A percentile compares a stretch with the other conserved stretches of the same genome.
Evolutionary conservation across 2,888 invertebrate species (phyloP).

Genomic region (Catocala sponsa): DNA sequence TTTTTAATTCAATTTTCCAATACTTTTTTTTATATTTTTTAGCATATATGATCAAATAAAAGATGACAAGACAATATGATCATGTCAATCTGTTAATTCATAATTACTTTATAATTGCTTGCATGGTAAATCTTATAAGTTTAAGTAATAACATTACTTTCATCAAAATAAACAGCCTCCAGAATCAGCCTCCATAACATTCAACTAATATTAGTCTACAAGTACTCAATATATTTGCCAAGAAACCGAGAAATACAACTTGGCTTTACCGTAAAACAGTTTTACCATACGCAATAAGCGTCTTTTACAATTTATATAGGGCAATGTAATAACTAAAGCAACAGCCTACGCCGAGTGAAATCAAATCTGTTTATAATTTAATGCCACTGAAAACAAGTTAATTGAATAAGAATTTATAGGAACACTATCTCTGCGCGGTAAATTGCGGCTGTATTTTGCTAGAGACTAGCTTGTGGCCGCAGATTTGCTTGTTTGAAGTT

Average conservation of each 20-base stretch:
- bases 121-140: no score
- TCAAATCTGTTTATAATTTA: conserved; percentile 66
- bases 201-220: conserved; percentile 5
- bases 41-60: no score
- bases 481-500: conserved; percentile 4
- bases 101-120: no score
- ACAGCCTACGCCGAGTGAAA: conserved; percentile 60
- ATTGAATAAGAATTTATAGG: conserved; percentile 57
- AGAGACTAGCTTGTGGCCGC: background rate
- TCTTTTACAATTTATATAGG: conserved; percentile 50
- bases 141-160: no score
- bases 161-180: no score
- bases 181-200: conserved; percentile 10
- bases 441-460: conserved; percentile 28
- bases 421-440: conserved; percentile 25
- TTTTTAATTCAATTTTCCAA: no score
- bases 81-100: no score
- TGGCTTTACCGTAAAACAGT: conserved; percentile 48
- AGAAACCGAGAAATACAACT: conserved; percentile 50
- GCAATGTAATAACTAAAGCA: conserved; percentile 61
- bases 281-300: conserved; percentile 58
- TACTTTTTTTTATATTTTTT: no score
- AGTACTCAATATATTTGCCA: conserved; percentile 28
- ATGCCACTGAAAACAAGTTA: conserved; percentile 58
- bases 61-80: no score